Percentiles rank a stretch among this genome's conserved stretches.
Evolutionary conservation across 2,888 invertebrate genomes (phyloP).

Genomic region (Eurytoma adleriae): DNA sequence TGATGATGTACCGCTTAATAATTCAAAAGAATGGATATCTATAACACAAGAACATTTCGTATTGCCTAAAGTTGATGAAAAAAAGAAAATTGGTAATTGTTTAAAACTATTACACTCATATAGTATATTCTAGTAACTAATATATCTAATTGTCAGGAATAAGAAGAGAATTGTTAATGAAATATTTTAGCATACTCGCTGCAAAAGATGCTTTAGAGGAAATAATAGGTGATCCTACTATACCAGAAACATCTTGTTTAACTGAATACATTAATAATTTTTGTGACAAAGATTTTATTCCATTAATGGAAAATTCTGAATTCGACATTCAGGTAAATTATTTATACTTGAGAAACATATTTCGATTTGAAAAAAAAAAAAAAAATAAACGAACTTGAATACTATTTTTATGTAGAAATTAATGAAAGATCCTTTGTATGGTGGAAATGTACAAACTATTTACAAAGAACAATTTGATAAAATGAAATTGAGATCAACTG

Average conservation of each 20-base stretch:
- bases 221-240: conserved; percentile 48
- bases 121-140: conserved; percentile 50
- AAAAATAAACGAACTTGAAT: conserved; percentile 11
- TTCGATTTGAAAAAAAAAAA: neutral
- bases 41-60: conserved; percentile 54
- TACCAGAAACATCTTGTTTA: conserved; percentile 41
- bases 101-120: conserved; percentile 47
- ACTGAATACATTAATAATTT: conserved; percentile 58
- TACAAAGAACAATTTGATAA: conserved; percentile 59
- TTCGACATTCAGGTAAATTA: conserved; percentile 53
- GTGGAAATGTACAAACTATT: conserved; percentile 52
- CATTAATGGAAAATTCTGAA: conserved; percentile 54
- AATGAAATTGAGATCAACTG: conserved; percentile 52
- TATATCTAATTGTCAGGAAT: conserved; percentile 52
- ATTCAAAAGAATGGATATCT: conserved; percentile 51
- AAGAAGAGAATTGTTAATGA: conserved; percentile 59
- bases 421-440: conserved; percentile 56
- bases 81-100: conserved; percentile 54
- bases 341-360: conserved; percentile 24
- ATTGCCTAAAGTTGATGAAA: conserved; percentile 51
- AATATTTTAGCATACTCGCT: conserved; percentile 57
- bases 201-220: conserved; percentile 55
- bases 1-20: conserved; percentile 19
- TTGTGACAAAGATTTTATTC: conserved; percentile 57
- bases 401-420: conserved; percentile 53